Base-by-base conservation (phyloP, 2,888 invertebrate genomes). In the Ceraclea dissimilis region DNA sequence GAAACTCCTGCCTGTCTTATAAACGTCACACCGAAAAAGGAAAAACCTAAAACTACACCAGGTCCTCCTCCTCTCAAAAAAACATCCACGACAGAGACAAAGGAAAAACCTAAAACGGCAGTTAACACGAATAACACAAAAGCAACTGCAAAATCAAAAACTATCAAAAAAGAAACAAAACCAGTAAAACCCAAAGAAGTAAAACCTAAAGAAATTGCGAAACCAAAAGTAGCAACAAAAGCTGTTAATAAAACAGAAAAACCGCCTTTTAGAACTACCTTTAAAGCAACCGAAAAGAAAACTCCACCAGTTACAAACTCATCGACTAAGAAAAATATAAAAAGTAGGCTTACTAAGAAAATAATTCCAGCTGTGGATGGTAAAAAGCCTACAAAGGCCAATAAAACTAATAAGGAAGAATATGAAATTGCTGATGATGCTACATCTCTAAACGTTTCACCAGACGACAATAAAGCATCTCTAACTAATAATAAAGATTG, bases 371-470 rank as follows among this genome's bases (percentile, higher is more conserved):
- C 44, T 18, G 52, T 22, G 54, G 50, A 63, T 34, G 20, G 46
- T n/a, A 54, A 57, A 56, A 65, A 63, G 46, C 62, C 63, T 17
- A 26, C 63, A 1, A 66, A 66, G 54, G 61, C 64, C 11, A 13
- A 8, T 4, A 65, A 63, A 53, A 63, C 60, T 50, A 62, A 63
- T 48, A 60, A 62, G 50, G 69, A 72, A 60, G 80, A 80, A 62
- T 81, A 79, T 67, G 83, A 83, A 68, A 66, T 82, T 22, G 79
- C 77, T n/a, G 75, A 73, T 64, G 78, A 78, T 69, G 79, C 76
- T 6, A 74, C 70, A 47, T 74, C 73, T 39, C 63, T 76, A 13
- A 74, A 71, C 63, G 65, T 62, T 52, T 55, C 62, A 10, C 59
- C 53, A 49, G 54, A 60, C 49, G 39, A 39, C 16, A 51, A 60